Conservation (phyloP, 2,113 vertebrate genomes). For the Lepus americanus region DNA sequence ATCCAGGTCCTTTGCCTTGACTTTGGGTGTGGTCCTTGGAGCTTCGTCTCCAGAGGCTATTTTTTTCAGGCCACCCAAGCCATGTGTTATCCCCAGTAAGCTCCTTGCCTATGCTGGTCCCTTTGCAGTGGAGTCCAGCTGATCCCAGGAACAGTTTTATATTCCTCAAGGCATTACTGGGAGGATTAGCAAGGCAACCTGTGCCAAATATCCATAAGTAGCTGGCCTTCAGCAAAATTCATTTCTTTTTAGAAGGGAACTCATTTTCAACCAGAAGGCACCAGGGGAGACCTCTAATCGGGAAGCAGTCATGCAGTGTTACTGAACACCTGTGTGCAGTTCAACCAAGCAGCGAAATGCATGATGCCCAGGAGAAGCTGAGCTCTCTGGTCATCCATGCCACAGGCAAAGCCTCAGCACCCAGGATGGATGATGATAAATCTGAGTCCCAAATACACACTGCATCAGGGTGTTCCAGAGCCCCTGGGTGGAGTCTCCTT, state of each 20-base stretch:
- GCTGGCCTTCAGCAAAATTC: not conserved
- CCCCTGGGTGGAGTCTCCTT: not conserved
- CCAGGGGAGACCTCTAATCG: not conserved
- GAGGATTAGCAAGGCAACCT: not conserved
- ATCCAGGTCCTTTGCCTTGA: not conserved
- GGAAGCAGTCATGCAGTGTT: not conserved
- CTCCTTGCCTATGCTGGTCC: not conserved
- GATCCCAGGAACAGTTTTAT: not conserved
- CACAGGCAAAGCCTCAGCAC: not conserved
- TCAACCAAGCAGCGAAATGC: not conserved
- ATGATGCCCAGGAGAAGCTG: not conserved
- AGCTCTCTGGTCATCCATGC: not conserved
- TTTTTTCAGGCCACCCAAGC: conserved; percentile 43
- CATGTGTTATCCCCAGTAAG: not conserved
- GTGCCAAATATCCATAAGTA: not conserved
- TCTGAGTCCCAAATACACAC: not conserved
- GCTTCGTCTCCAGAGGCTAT: not conserved
- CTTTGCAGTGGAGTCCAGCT: not conserved
- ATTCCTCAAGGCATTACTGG: not conserved
- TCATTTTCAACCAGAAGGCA: not conserved
- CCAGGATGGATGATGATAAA: not conserved
- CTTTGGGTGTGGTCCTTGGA: not conserved
- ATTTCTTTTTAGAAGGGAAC: conserved; percentile 34
- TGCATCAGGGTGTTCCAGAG: not conserved
- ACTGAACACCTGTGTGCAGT: not conserved